Base-by-base conservation (phyloP, 2,888 invertebrate genomes). In the Polyommatus icarus region DNA sequence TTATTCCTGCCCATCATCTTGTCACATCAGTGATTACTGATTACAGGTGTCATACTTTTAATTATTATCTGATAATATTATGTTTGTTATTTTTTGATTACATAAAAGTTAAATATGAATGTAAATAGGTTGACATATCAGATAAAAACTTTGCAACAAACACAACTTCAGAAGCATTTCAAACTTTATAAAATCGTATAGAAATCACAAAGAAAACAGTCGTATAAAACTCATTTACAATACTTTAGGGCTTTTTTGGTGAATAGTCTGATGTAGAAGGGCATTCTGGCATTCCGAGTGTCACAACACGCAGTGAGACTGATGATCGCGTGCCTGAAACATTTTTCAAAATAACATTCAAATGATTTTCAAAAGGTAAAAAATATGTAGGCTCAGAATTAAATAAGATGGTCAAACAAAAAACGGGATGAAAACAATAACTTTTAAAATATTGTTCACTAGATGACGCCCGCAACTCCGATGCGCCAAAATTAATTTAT, bases 281-380 rank as follows among this genome's bases (percentile, higher is more conserved):
- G 0, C 84, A 80, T 54, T 89, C 86, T 15, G 87, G 88, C 71
- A 92, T 54, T 1, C 89, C 93, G 54, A 93, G 85, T 0, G 91
- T 90, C 57, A 93, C 86, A 46, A 93, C 92, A 15, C 91, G 89
- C 78, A 93, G 83, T 0, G 92, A 92, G n/a, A 93, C 86, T 1
- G 91, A 87, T 0, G 93, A 93, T 3, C 91, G 89, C 4, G 87
- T 89, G 12, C 86, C 93, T 93, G 77, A 6, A 18, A 54, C 18
- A 54, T 18, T 54, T 15, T 54, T 5, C 10, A 46, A 46, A 54
- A 18, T 54, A 54, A 18, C 3, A 54, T 54, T 50, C 12, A 15
- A 12, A 50, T 12, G 50, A 50, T 12, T 15, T 15, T 12, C 10
- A 50, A 50, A 50, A 4, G 15, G 15, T 50, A 50, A 54, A 15